phyloP scores from a whole-genome alignment of 2,797 vertebrate species.

The Heliangelus exortis region DNA sequence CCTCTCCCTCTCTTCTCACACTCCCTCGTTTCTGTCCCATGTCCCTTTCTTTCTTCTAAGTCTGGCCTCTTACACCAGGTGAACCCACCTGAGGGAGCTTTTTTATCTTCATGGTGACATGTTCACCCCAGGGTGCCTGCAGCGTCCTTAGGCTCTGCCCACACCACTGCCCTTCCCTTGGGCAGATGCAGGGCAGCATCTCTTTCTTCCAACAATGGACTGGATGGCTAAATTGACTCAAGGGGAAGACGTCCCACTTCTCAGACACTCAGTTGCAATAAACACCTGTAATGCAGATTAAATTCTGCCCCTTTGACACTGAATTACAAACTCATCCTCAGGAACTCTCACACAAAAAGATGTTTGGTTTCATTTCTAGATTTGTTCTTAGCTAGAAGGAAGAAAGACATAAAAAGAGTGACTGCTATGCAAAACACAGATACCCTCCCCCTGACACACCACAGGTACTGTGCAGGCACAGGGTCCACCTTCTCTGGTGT shows the following conservation, averaged over 20 bases:
- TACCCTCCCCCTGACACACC: not conserved
- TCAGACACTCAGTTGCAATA: not conserved
- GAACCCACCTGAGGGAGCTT: not conserved
- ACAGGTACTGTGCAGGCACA: accelerated
- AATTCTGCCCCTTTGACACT: not conserved
- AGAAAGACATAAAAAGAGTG: not conserved
- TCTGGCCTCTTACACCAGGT: not conserved
- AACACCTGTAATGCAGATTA: not conserved
- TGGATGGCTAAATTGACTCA: accelerated
- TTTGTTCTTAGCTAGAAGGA: not conserved
- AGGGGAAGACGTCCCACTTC: not conserved
- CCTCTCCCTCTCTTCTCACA: not conserved
- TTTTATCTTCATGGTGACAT: not conserved
- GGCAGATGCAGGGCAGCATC: not conserved
- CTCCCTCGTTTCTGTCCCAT: not conserved
- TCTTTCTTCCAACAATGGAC: not conserved
- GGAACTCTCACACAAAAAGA: not conserved
- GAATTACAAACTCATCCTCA: not conserved
- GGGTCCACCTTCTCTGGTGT: not conserved
- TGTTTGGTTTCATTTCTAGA: not conserved
- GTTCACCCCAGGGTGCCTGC: accelerated
- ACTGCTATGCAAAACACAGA: not conserved
- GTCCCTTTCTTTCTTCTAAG: not conserved
- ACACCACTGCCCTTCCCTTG: not conserved
- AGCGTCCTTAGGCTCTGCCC: not conserved